Conservation (phyloP, 2,888 invertebrate species). For the Cryptocephalus primarius region DNA sequence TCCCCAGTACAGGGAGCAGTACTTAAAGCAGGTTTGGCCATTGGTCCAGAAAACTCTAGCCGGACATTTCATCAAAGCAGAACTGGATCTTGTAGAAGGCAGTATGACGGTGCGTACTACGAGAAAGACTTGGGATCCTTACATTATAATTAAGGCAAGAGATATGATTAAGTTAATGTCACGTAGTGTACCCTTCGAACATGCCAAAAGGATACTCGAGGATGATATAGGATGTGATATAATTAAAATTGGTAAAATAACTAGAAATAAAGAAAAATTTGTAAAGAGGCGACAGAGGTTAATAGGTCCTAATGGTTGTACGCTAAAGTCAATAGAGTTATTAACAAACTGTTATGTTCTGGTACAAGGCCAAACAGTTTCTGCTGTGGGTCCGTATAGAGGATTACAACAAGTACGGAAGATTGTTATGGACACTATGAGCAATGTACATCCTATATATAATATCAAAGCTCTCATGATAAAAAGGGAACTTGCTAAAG, state of each 20-base stretch:
- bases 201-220: conserved; percentile 74
- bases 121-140: conserved; percentile 97
- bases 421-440: conserved; percentile 95
- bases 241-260: conserved; percentile 87
- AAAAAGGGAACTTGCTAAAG: conserved; percentile 87
- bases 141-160: conserved; percentile 88
- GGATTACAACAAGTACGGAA: conserved; percentile 78
- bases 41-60: conserved; percentile 76
- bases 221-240: conserved; percentile 93
- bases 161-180: conserved; percentile 93
- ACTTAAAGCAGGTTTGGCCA: conserved; percentile 91
- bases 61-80: conserved; percentile 72
- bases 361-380: conserved; percentile 95
- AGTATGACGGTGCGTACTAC: conserved; percentile 93
- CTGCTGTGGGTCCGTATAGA: conserved; percentile 91
- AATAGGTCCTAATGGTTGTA: conserved; percentile 97
- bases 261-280: conserved; percentile 87
- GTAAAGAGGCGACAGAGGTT: conserved; percentile 87
- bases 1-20: conserved; percentile 94
- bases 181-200: conserved; percentile 93
- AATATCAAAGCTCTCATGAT: conserved; percentile 97
- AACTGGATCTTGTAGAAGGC: conserved; percentile 86
- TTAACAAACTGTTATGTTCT: conserved; percentile 93
- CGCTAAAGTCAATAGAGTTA: conserved; percentile 91
- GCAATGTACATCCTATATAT: conserved; percentile 97